Evolutionary conservation across 92 coral and sea anemone genomes (phyloP).

Genomic region (Paramuricea clavata): DNA sequence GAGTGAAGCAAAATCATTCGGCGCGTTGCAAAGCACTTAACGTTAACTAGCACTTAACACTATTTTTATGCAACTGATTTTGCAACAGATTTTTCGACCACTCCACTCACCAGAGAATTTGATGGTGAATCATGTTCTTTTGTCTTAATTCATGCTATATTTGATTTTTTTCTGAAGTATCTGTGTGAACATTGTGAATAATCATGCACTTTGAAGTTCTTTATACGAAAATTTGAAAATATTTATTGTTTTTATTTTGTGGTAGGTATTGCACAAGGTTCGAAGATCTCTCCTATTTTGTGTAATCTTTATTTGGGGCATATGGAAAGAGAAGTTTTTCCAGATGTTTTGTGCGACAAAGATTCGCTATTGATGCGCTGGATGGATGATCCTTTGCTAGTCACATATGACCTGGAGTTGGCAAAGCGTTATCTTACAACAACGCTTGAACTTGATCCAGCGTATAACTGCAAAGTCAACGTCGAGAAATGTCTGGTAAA

Average conservation of each 20-base stretch:
- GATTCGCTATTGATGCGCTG: conserved; percentile 87
- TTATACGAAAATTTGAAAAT: no score
- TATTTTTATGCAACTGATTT: no score
- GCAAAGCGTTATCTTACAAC: conserved; percentile 40
- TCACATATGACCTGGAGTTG: conserved; percentile 69
- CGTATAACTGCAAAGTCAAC: conserved; percentile 81
- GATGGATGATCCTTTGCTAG: conserved; percentile 89
- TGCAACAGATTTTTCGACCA: no score
- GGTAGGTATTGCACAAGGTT: conserved; percentile 94
- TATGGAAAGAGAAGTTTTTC: no score
- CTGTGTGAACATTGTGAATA: background rate
- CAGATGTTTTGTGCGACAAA: conserved; percentile 61
- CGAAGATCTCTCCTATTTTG: conserved; percentile 77
- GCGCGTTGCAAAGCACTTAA: no score
- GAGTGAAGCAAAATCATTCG: no score
- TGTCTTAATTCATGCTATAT: no score
- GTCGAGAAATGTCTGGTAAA: conserved; percentile 80
- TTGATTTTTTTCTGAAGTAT: no score
- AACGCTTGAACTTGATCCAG: conserved; percentile 77
- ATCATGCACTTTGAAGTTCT: no score
- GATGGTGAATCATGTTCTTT: no score
- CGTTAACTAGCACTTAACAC: no score
- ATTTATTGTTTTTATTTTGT: background rate
- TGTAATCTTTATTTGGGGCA: conserved; percentile 83
- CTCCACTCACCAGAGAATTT: no score